These are phyloP conservation scores for Siniperca chuatsi DNA, from an alignment of 2,113 vertebrate species.

Conservation along the genomic window DNA sequence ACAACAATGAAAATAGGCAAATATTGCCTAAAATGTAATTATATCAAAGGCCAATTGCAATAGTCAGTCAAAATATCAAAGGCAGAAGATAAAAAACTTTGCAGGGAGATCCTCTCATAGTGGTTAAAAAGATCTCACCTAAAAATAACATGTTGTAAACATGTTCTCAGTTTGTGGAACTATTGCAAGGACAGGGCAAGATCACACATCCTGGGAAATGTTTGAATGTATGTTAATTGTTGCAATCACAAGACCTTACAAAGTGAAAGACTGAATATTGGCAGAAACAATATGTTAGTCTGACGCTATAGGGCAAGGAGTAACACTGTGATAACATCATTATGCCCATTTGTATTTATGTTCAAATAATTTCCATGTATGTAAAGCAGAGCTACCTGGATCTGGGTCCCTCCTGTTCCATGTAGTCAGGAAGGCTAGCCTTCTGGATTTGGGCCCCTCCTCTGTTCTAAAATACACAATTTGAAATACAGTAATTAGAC, in stretches of 20 bases:
- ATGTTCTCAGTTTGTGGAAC: not conserved
- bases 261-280: not conserved
- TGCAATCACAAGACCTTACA: not conserved
- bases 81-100: not conserved
- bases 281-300: not conserved
- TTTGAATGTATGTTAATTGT: not conserved
- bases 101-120: not conserved
- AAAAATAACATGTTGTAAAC: not conserved
- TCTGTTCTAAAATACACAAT: slow-evolving; percentile 83
- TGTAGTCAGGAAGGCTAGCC: slow-evolving; percentile 90
- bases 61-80: not conserved
- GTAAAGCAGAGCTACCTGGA: slow-evolving; percentile 83
- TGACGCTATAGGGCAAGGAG: not conserved
- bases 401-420: slow-evolving; percentile 90
- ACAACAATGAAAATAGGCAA: not conserved
- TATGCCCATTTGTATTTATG: not conserved
- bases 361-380: not conserved
- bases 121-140: not conserved
- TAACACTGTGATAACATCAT: not conserved
- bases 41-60: not conserved
- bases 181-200: not conserved
- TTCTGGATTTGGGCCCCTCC: slow-evolving; percentile 87
- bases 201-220: not conserved
- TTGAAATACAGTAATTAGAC: not conserved
- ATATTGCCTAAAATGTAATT: not conserved